Percentiles rank a stretch among this genome's conserved stretches.
Conservation (phyloP, 2,113 vertebrate species). For the Malaclemys terrapin region DNA sequence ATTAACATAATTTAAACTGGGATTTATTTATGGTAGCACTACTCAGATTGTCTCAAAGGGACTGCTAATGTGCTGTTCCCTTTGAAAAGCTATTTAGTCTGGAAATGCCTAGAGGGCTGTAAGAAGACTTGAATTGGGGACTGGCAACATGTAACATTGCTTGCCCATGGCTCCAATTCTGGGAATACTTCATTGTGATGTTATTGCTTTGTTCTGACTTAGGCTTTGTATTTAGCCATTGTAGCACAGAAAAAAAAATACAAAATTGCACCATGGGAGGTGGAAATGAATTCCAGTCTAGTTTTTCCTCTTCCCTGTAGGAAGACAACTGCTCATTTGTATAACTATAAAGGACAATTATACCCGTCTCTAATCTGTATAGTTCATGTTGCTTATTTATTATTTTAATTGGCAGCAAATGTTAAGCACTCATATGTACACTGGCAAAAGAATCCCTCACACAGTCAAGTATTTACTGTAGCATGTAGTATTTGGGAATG, state of each 20-base stretch:
- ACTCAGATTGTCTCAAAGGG: slow-evolving; percentile 45
- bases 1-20: slow-evolving; percentile 67
- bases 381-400: slow-evolving; percentile 60
- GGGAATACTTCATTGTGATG: fast-evolving
- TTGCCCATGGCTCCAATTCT: background rate
- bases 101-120: slow-evolving; percentile 31
- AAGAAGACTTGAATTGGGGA: slow-evolving; percentile 1
- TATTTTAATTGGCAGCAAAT: slow-evolving; percentile 70
- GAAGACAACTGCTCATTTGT: slow-evolving; percentile 52
- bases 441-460: background rate
- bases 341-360: slow-evolving; percentile 49
- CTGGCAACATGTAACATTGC: background rate
- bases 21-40: background rate
- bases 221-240: slow-evolving; percentile 17
- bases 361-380: slow-evolving; percentile 32
- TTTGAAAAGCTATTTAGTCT: slow-evolving; percentile 48
- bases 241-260: slow-evolving; percentile 19
- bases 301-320: slow-evolving; percentile 41
- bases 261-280: slow-evolving; percentile 47
- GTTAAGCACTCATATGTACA: background rate
- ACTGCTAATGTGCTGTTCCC: slow-evolving; percentile 45
- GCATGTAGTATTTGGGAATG: background rate
- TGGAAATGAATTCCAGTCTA: slow-evolving; percentile 42
- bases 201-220: slow-evolving; percentile 41
- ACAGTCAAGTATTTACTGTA: slow-evolving; percentile 8